These are phyloP conservation scores for Temnothorax longispinosus DNA, from an alignment of 1,140 invertebrate species.

Conservation along the genomic window DNA sequence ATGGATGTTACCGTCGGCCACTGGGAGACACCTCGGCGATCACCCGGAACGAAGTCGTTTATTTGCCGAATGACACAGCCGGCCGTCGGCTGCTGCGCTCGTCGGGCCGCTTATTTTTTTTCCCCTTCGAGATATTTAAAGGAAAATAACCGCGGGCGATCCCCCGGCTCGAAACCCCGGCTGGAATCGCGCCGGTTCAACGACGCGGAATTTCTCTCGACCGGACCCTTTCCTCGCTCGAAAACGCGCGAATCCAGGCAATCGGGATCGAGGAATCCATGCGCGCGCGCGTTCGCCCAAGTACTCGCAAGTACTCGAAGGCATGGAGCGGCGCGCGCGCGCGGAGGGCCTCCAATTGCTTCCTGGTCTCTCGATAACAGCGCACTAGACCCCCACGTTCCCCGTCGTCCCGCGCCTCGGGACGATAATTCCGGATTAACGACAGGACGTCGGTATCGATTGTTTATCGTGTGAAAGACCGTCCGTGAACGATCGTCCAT, in stretches of 20 bases:
- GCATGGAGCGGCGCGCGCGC: neutral
- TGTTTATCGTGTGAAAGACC: conserved; percentile 75
- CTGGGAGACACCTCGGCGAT: conserved; percentile 76
- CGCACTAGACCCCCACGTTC: neutral
- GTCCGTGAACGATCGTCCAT: conserved; percentile 69
- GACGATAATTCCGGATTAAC: conserved; percentile 74
- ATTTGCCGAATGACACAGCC: conserved; percentile 74
- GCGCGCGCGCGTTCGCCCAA: neutral
- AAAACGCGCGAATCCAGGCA: conserved; percentile 1
- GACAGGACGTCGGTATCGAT: conserved; percentile 72
- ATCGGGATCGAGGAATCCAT: conserved; percentile 37
- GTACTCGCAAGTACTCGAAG: conserved; percentile 21
- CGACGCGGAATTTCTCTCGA: conserved; percentile 16
- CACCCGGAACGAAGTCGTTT: conserved; percentile 79
- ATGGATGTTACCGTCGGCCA: conserved; percentile 77
- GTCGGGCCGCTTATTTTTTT: neutral
- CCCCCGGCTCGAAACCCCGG: neutral
- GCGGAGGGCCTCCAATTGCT: conserved; percentile 67
- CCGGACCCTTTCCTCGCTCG: conserved; percentile 5
- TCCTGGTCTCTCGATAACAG: conserved; percentile 72
- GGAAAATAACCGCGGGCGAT: conserved; percentile 65
- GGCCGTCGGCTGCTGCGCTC: neutral
- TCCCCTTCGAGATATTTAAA: conserved; percentile 19
- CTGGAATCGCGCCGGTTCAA: neutral
- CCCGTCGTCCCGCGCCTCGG: conserved; percentile 46